Conservation (phyloP, 2,113 vertebrate species). For the Proteles cristata region DNA sequence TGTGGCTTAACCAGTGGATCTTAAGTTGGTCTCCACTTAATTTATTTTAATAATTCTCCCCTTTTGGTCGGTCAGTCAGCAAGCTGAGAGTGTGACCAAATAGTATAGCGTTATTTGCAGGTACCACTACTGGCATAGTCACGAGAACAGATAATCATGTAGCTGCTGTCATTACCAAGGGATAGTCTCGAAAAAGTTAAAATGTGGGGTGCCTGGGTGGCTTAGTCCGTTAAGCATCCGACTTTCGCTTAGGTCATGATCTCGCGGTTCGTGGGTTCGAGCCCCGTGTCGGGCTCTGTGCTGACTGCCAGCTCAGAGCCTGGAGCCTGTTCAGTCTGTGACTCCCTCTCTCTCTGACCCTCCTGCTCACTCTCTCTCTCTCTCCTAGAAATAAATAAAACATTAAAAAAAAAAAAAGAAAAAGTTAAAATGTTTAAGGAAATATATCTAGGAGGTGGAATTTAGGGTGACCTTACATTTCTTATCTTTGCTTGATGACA, state of each 20-base stretch:
- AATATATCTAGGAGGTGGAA: background rate
- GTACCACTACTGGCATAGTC: background rate
- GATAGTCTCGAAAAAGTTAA: background rate
- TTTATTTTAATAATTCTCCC: background rate
- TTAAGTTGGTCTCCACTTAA: background rate
- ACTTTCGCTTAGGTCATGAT: too few relatives aligned
- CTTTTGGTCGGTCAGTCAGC: background rate
- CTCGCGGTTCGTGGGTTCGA: too few relatives aligned
- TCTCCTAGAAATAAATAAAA: too few relatives aligned
- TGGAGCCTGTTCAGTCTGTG: too few relatives aligned
- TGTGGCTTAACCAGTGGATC: background rate
- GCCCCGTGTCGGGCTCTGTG: too few relatives aligned
- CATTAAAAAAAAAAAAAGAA: too few relatives aligned
- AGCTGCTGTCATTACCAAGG: background rate
- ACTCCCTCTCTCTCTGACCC: too few relatives aligned
- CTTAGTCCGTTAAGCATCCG: too few relatives aligned
- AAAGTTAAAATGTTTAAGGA: background rate
- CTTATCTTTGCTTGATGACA: background rate
- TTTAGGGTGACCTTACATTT: background rate
- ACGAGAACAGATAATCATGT: background rate
- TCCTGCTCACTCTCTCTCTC: too few relatives aligned
- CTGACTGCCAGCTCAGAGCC: too few relatives aligned
- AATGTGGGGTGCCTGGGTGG: too few relatives aligned
- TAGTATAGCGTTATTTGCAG: background rate
- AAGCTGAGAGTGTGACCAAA: background rate